A percentile compares a stretch with the other conserved stretches of the same genome.
Evolutionary conservation across 2,888 invertebrate genomes (phyloP).

Genomic region (Apeira syringaria): DNA sequence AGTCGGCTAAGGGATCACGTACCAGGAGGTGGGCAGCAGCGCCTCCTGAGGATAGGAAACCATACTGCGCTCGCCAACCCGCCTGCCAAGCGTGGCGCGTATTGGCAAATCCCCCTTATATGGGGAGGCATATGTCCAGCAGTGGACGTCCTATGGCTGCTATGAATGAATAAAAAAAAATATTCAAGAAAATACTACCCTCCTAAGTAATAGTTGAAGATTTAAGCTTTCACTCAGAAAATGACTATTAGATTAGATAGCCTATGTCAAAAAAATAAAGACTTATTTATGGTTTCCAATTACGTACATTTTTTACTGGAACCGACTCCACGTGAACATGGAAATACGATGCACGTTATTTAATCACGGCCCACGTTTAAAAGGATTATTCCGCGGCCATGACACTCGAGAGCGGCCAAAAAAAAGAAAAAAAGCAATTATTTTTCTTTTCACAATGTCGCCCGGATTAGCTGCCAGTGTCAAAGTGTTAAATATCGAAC

Average conservation of each 20-base stretch:
- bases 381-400: constrained; percentile 78
- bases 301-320: constrained; percentile 60
- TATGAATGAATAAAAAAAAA: too few species aligned
- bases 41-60: too few species aligned
- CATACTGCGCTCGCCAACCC: too few species aligned
- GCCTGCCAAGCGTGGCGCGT: too few species aligned
- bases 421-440: constrained; percentile 57
- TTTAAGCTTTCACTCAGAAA: too few species aligned
- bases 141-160: too few species aligned
- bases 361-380: constrained; percentile 69
- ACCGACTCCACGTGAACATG: constrained; percentile 36
- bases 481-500: constrained; percentile 84
- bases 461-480: constrained; percentile 81
- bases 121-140: too few species aligned
- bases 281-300: constrained; percentile 50
- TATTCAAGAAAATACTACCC: too few species aligned
- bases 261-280: background rate
- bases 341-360: constrained; percentile 73
- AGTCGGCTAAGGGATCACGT: too few species aligned
- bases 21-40: too few species aligned
- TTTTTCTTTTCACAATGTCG: constrained; percentile 40
- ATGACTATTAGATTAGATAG: background rate
- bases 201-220: too few species aligned
- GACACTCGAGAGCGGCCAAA: constrained; percentile 65
- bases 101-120: too few species aligned